Evolutionary conservation across 2,797 vertebrate genomes (phyloP), one percentile per base, ranked within the genome.

Genomic region (Anabas testudineus): DNA sequence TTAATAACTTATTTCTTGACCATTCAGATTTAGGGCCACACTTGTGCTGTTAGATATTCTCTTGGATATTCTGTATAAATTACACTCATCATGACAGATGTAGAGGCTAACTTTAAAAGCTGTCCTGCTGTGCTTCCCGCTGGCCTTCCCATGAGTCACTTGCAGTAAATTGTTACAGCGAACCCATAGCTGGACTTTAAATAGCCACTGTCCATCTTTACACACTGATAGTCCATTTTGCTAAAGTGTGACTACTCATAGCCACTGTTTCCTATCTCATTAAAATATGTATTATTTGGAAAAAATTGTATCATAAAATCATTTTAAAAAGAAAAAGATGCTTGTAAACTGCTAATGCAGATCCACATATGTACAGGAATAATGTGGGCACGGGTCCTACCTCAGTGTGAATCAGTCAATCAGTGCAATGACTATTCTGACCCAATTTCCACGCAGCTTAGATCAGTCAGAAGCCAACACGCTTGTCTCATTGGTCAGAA

Each of bases 91-190:
- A 34, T 34, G 32, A 34, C 32, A 34, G n/a, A n/a, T 53, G 19
- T 12, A 18, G 6, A 67, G 43, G 28, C 39, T 34, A 53, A 26
- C 36, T 71, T 71, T 82, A 71, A 80, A 80, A 80, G 61, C 62
- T 45, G 13, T 59, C 68, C 39, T 63, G 39, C 52, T 71, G 39
- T 10, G 55, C 47, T 42, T 15, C 30, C 13, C 42, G 67, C 67
- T 54, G 45, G 48, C 43, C 39, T 41, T 67, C 16, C 59, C 72
- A 63, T 10, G 13, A 39, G 78, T 52, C 48, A 12, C 32, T 76
- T 59, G 43, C 21, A 32, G 22, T 43, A 41, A 13, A 14, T 14
- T 53, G 36, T 41, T 41, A 16, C 67, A 47, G 39, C 42, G 9
- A 37, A 18, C 28, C 3, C 12, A 53, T 2, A 45, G 34, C 6